Conservation (phyloP, 2,888 invertebrate genomes). For the Andrena bucephala region DNA sequence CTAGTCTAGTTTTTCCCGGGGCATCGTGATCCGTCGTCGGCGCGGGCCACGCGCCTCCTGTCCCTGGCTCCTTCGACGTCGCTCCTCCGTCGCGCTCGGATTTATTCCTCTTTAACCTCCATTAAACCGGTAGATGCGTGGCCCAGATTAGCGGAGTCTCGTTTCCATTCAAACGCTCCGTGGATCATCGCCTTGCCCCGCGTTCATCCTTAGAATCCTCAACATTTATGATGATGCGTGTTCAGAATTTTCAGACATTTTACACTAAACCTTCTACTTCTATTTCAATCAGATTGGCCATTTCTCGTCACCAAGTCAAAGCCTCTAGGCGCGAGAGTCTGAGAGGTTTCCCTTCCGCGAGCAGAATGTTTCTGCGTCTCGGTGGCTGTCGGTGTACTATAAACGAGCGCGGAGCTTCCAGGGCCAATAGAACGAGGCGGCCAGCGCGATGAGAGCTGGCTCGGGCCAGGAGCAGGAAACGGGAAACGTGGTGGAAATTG, state of each 20-base stretch:
- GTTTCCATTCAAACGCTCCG: not conserved
- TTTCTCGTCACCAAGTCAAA: not conserved
- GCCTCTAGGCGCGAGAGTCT: not conserved
- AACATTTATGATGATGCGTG: not conserved
- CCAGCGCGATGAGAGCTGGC: slow-evolving; percentile 55
- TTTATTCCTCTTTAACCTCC: slow-evolving; percentile 59
- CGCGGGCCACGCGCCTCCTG: slow-evolving; percentile 75
- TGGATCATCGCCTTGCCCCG: not conserved
- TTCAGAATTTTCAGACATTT: not conserved
- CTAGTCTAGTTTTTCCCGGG: slow-evolving; percentile 84
- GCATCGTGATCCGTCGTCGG: slow-evolving; percentile 76
- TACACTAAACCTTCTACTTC: not conserved
- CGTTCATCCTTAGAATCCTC: not conserved
- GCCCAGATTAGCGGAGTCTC: slow-evolving; percentile 1
- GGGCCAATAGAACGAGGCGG: slow-evolving; percentile 53
- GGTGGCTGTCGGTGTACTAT: not conserved
- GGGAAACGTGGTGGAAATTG: slow-evolving; percentile 85
- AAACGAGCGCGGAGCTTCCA: slow-evolving; percentile 27
- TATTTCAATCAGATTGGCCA: not conserved
- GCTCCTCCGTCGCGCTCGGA: slow-evolving; percentile 61
- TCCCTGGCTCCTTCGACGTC: slow-evolving; percentile 75
- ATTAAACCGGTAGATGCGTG: slow-evolving; percentile 36
- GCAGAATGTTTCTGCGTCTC: not conserved
- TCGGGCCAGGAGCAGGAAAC: slow-evolving; percentile 79
- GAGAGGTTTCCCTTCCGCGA: not conserved